Base-by-base conservation (phyloP, 2,113 vertebrate species). In the Zosterops hypoxanthus region DNA sequence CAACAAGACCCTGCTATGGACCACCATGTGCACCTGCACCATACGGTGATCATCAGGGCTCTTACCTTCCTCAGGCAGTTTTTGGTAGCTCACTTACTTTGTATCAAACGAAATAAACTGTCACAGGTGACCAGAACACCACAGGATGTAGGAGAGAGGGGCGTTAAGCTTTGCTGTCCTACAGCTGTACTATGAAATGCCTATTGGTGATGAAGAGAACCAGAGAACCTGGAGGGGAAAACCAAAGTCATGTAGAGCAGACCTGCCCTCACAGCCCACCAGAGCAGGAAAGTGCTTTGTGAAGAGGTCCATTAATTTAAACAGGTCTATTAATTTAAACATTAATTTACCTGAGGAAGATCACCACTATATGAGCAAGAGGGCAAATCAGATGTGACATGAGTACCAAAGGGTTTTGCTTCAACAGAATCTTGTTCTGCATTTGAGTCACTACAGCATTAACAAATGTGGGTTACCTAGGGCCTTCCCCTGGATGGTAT, bases 121-220 rank as follows among this genome's bases (percentile, higher is more conserved):
- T 26, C 41, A 33, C 18, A 71, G 25, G n/a, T 42, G 39, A 23
- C 28, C 25, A 68, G 52, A 23, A 53, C 52, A 22, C 6, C 5
- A 17, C 20, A 75, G 59, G 23, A 29, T 26, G 25, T 11, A 21
- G 39, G 25, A n/a, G 23, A 88, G 57, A 63, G 14, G 66, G 12
- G 20, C 2, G 2, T 46, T 39, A 68, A 79, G 22, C 42, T 82
- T 63, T 86, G 11, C 9, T 28, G 8, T 75, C 39, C 3, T 24
- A 3, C 5, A 7, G 12, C 16, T 18, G 25, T 49, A 34, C 12
- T 4, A 3, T 0, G 0, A 49, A 9, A 5, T 36, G 4, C n/a
- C 56, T 63, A 14, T 14, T 61, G n/a, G 17, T 52, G 8, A 7
- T 46, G 42, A 53, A 75, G 15, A 12, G 52, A 86, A 46, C 19